A percentile compares a stretch with the other conserved stretches of the same genome.
Evolutionary conservation across 2,888 invertebrate genomes (phyloP).

Genomic region (Eupithecia tripunctaria): DNA sequence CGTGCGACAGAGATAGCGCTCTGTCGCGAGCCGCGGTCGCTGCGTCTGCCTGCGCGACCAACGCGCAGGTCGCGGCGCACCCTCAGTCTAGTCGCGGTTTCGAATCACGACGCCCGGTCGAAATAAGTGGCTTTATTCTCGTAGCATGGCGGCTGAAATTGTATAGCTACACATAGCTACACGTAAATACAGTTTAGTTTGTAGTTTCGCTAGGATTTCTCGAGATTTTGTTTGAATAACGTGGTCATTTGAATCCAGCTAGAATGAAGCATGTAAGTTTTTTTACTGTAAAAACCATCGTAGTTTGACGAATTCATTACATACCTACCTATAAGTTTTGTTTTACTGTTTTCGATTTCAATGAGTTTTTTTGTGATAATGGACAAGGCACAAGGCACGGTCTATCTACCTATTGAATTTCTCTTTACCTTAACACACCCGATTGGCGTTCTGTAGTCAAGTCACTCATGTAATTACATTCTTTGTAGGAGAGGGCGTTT

Average conservation of each 20-base stretch:
- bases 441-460: not conserved
- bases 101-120: conserved; percentile 35
- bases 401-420: not conserved
- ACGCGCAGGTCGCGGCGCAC: conserved; percentile 38
- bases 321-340: too few relatives aligned
- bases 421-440: not conserved
- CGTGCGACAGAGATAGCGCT: too few relatives aligned
- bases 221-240: not conserved
- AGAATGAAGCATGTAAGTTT: not conserved
- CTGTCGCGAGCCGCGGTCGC: conserved; percentile 34
- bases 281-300: too few relatives aligned
- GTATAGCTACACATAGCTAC: not conserved
- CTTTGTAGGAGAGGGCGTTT: conserved; percentile 30
- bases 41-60: conserved; percentile 37
- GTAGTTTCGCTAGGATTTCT: not conserved
- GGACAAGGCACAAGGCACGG: not conserved
- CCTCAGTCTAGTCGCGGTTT: conserved; percentile 62
- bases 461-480: not conserved
- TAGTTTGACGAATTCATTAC: too few relatives aligned
- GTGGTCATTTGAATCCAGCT: not conserved
- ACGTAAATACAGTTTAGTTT: not conserved
- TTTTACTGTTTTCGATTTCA: not conserved
- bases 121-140: not conserved
- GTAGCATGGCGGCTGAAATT: not conserved
- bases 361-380: not conserved